These are phyloP conservation scores for Philhelius pedissequus DNA, from an alignment of 2,888 invertebrate genomes.

Conservation along the genomic window DNA sequence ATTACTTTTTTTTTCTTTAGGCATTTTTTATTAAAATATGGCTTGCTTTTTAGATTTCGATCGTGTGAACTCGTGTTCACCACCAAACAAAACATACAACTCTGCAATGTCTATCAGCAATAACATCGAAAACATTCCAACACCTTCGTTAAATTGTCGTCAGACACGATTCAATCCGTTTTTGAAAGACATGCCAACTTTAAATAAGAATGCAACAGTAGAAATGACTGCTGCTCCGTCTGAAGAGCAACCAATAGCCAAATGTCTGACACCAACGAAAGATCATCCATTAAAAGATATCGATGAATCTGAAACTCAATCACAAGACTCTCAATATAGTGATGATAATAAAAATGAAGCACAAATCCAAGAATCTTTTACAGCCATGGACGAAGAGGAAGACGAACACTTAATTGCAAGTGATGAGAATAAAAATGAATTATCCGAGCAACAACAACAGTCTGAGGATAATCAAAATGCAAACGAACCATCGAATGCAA, in stretches of 20 bases:
- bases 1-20: not conserved
- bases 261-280: constrained; percentile 70
- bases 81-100: constrained; percentile 71
- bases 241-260: constrained; percentile 10
- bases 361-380: constrained; percentile 41
- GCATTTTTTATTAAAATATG: not conserved
- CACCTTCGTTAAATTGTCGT: constrained; percentile 71
- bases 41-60: constrained; percentile 73
- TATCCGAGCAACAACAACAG: constrained; percentile 71
- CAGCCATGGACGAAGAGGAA: constrained; percentile 22
- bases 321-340: constrained; percentile 58
- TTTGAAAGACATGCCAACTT: constrained; percentile 81
- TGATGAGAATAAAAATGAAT: constrained; percentile 53
- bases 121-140: constrained; percentile 59
- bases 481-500: constrained; percentile 73
- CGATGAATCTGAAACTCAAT: constrained; percentile 41
- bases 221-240: not conserved
- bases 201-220: constrained; percentile 67
- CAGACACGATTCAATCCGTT: constrained; percentile 83
- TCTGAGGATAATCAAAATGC: constrained; percentile 77
- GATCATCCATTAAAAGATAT: constrained; percentile 70
- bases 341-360: constrained; percentile 66
- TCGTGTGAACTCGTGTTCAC: constrained; percentile 71
- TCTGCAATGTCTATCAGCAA: constrained; percentile 75
- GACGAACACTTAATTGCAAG: constrained; percentile 4